phyloP scores from a whole-genome alignment of 2,113 vertebrate genomes.

The Petromus typicus region DNA sequence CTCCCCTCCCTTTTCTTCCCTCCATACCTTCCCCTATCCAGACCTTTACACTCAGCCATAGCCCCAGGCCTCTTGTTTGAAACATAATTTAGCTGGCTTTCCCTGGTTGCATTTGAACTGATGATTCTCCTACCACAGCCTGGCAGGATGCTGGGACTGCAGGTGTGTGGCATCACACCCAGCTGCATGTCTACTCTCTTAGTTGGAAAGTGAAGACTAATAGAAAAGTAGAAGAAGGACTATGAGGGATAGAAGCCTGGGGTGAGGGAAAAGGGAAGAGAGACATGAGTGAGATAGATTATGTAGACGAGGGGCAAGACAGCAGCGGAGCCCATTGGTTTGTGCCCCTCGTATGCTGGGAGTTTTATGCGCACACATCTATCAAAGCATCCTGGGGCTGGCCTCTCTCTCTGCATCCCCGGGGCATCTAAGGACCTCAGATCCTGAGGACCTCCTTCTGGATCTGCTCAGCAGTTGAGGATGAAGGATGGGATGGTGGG shows the following conservation, averaged over 20 bases:
- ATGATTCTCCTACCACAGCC: neutral
- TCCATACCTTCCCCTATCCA: neutral
- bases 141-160: neutral
- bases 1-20: neutral
- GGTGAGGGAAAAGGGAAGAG: neutral
- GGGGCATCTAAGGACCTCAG: neutral
- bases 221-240: neutral
- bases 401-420: neutral
- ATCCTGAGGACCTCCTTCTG: neutral
- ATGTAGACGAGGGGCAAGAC: too few relatives aligned
- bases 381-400: neutral
- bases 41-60: neutral
- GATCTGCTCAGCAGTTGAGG: neutral
- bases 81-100: neutral
- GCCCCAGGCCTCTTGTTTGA: neutral
- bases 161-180: neutral
- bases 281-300: neutral
- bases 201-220: neutral
- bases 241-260: neutral
- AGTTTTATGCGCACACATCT: neutral
- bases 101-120: neutral
- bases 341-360: neutral
- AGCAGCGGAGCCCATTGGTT: neutral
- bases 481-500: neutral
- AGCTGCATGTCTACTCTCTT: neutral